Evolutionary conservation across 2,113 vertebrate species (phyloP), one percentile per base, ranked within the genome.

Genomic region (Sterrhoptilus dennistouni): DNA sequence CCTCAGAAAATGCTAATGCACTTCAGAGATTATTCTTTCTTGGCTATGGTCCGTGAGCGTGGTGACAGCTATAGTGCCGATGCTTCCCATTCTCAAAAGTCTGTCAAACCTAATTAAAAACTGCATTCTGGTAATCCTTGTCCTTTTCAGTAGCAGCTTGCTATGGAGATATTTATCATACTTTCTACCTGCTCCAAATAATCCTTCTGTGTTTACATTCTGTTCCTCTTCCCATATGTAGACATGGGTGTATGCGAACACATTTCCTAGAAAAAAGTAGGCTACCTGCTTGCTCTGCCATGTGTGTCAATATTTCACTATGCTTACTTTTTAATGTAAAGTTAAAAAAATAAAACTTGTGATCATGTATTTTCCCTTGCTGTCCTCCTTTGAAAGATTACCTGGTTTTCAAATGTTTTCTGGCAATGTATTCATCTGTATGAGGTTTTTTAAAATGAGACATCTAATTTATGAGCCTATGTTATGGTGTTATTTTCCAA

Each of bases 101-200:
- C 91, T 95, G 78, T 95, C 91, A 94, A 91, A 87, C 8, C 3
- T 42, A 93, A 79, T 72, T 89, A 85, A 94, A 93, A 91, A 54
- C 16, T 61, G 21, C 59, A 59, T 90, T 94, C 50, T 91, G 50
- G 18, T 94, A 93, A 84, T 87, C 57, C 21, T 29, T 47, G 50
- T 85, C 54, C 27, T 82, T 87, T 79, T 70, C n/a, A 76, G 36
- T 27, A 59, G 40, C 61, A 84, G 40, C 17, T 93, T 87, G 13
- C 45, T 84, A 18, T 60, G n/a, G 45, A 85, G 65, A 65, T 94
- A 83, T 19, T 87, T 86, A 68, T 8, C 10, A 44, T 89, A 49
- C 40, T 47, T 91, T 84, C 69, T 76, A 57, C 70, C 28, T 61
- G 20, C 18, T 79, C 80, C 59, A 91, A 94, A 64, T 50, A 87